Base-by-base conservation (phyloP, 2,888 invertebrate genomes). In the Troides aeacus region DNA sequence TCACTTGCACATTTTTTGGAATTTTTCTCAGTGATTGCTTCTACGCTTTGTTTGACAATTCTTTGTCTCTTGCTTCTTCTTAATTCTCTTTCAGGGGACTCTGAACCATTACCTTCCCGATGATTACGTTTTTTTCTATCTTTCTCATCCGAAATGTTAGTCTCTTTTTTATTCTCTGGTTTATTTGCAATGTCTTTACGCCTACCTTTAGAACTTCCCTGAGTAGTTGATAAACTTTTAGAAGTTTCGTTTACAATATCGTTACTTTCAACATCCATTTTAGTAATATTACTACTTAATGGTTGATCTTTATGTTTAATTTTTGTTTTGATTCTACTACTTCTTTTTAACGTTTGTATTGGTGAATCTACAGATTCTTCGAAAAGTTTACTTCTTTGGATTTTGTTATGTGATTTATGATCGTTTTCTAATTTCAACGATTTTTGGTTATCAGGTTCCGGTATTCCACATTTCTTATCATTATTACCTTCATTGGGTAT, bases 61-160 rank as follows among this genome's bases (percentile, higher is more conserved):
- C 72, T 83, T 30, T 86, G 84, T 46, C 89, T 79, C 71, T 72
- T 84, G 75, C 89, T 91, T 66, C 89, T 81, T 58, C 89, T 78
- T 12, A 86, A 68, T 72, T 81, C 76, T 56, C 72, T 73, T 63
- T 76, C 81, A 21, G 82, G 78, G 0, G 80, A 78, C 39, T 74
- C 69, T 7, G 66, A 64, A 39, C 61, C 58, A 39, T 30, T 60
- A 42, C 24, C 57, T 57, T 58, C 63, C 39, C 60, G 64, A 21
- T 64, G 65, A 39, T 21, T 39, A 62, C 57, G 67, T 56, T 70
- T 71, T 64, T 30, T 67, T 67, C 23, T 64, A 21, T 59, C 23
- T 24, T 61, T 56, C 36, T 56, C 57, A 56, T 59, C 62, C 3
- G 63, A 59, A n/a, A 61, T 23, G 23, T 66, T 66, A 15, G 6